These are phyloP conservation scores for Anthopleura sola DNA, from an alignment of 64 coral and sea anemone species.

Conservation along the genomic window DNA sequence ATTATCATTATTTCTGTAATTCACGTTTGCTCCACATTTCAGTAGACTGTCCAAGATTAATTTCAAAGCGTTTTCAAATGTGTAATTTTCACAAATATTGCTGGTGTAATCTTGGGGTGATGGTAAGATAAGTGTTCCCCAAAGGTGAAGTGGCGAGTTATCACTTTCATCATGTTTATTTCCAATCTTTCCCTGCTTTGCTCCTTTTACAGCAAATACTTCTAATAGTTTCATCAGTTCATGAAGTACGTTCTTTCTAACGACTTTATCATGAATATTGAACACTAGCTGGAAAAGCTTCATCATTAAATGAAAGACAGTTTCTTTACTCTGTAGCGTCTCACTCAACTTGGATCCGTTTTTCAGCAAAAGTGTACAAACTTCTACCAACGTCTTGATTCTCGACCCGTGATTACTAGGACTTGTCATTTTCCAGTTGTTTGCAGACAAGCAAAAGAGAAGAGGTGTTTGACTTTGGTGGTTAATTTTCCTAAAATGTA, in stretches of 20 bases:
- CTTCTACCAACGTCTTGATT: no score
- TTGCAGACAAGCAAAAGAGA: no score
- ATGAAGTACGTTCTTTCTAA: background rate
- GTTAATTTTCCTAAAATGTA: background rate
- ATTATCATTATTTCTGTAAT: background rate
- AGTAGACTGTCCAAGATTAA: background rate
- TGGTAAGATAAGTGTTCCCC: background rate
- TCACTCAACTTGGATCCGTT: no score
- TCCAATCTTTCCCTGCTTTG: background rate
- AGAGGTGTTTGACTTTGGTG: no score
- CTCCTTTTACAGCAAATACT: background rate
- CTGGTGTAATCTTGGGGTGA: background rate
- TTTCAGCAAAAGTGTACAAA: no score
- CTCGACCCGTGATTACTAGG: no score
- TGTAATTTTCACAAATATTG: background rate
- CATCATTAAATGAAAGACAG: no score
- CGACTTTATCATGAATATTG: background rate
- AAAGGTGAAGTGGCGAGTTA: background rate
- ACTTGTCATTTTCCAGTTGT: no score
- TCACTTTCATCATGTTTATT: background rate
- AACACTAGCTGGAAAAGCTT: background rate
- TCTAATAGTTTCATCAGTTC: background rate
- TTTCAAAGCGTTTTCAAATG: background rate
- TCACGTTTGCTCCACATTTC: background rate
- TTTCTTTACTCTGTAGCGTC: no score